Evolutionary conservation across 2,113 vertebrate genomes (phyloP).

Genomic region (Bettongia penicillata): DNA sequence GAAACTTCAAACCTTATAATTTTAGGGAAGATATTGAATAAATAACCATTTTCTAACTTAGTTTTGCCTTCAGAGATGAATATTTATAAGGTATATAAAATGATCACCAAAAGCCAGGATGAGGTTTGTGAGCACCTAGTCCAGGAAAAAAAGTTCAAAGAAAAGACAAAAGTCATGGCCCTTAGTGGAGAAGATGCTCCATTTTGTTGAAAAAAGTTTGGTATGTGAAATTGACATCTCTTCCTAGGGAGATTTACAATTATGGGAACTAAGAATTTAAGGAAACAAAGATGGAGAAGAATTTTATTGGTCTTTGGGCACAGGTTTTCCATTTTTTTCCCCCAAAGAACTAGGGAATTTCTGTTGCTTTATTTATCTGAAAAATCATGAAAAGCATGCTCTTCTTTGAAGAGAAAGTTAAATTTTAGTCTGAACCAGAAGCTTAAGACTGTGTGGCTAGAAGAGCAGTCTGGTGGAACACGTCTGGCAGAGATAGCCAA

Average conservation of each 20-base stretch:
- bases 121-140: background rate
- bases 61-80: background rate
- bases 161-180: background rate
- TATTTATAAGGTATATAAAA: background rate
- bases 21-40: background rate
- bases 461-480: background rate
- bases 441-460: background rate
- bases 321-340: background rate
- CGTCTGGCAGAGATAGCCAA: background rate
- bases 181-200: background rate
- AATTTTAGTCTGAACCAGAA: background rate
- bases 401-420: background rate
- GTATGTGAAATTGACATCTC: background rate
- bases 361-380: background rate
- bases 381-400: background rate
- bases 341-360: background rate
- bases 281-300: background rate
- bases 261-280: background rate
- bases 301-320: background rate
- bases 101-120: background rate
- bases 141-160: background rate
- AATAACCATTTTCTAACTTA: background rate
- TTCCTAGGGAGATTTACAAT: background rate
- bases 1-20: background rate
- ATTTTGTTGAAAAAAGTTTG: background rate